Evolutionary conservation across 2,113 vertebrate species (phyloP).

Genomic region (Vanacampus margaritifer): DNA sequence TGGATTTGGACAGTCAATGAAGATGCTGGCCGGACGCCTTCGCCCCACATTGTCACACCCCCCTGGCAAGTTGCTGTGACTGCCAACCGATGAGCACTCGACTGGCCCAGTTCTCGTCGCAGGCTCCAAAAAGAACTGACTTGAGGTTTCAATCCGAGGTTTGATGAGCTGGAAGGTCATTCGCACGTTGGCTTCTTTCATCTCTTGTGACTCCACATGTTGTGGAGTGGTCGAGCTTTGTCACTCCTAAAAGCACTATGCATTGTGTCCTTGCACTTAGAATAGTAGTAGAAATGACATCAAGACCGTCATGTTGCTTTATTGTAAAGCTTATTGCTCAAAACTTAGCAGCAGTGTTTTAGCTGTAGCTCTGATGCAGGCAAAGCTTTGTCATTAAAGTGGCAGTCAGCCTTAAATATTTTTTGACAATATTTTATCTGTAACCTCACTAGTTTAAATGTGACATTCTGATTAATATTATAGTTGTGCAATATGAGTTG

Average conservation of each 20-base stretch:
- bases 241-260: background rate
- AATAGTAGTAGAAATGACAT: background rate
- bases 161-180: background rate
- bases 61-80: background rate
- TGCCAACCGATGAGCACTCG: background rate
- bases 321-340: background rate
- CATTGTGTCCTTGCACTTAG: background rate
- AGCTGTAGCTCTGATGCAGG: background rate
- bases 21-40: slow-evolving; percentile 6
- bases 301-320: background rate
- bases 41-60: background rate
- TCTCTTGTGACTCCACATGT: background rate
- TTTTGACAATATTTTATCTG: no score
- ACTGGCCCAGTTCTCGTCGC: background rate
- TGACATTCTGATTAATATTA: no score
- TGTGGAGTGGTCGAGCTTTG: background rate
- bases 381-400: no score
- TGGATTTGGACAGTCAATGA: slow-evolving; percentile 56
- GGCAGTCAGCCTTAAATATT: no score
- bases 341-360: background rate
- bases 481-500: no score
- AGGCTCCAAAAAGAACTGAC: background rate
- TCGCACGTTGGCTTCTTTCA: background rate
- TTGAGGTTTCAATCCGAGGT: background rate
- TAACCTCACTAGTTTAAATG: no score